A percentile compares a stretch with the other conserved stretches of the same genome.
These are phyloP conservation scores for Reticulitermes lucifugus DNA, from an alignment of 2,888 invertebrate genomes.

Conservation along the genomic window DNA sequence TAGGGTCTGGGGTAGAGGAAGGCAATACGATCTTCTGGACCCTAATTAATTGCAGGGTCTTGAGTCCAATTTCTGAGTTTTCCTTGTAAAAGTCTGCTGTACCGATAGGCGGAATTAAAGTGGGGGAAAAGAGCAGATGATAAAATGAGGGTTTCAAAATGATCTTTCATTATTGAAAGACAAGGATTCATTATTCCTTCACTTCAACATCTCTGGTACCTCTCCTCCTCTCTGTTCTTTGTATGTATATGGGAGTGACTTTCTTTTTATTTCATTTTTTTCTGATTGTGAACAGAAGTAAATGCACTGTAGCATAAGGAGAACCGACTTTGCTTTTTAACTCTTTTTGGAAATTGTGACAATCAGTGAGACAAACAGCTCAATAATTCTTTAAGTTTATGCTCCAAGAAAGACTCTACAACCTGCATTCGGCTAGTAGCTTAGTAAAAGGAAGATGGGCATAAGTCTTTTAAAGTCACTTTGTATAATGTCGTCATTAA, in stretches of 20 bases:
- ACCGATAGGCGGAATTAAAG: neutral
- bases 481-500: too few relatives aligned
- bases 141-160: neutral
- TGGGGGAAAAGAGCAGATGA: neutral
- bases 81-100: conserved; percentile 12
- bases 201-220: neutral
- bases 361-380: neutral
- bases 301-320: neutral
- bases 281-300: neutral
- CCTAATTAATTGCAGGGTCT: conserved; percentile 23
- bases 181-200: conserved; percentile 21
- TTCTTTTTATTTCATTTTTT: neutral
- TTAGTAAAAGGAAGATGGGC: neutral
- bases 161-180: conserved; percentile 7
- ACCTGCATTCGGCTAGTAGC: neutral
- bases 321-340: neutral
- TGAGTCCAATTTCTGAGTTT: neutral
- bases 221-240: neutral
- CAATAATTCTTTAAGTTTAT: conserved; percentile 33
- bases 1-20: neutral
- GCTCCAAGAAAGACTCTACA: neutral
- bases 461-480: neutral
- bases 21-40: neutral
- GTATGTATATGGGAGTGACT: neutral
- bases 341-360: conserved; percentile 30